Base-by-base conservation (phyloP, 2,888 invertebrate genomes). In the Leucoptera coffeella region DNA sequence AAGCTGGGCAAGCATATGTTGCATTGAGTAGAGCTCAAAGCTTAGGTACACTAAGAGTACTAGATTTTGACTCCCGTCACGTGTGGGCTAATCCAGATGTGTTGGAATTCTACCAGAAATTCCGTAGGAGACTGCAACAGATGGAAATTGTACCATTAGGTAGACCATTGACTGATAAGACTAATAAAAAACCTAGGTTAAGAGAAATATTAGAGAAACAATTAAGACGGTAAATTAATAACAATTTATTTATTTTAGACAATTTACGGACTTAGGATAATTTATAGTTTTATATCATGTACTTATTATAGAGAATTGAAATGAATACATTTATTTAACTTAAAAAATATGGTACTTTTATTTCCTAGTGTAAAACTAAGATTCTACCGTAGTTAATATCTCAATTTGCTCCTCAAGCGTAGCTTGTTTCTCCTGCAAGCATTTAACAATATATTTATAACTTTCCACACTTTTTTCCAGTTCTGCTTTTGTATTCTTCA, bases 1-100 rank as follows among this genome's bases (percentile, higher is more conserved):
- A 95, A 64, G 85, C 90, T 17, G 96, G 96, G 0, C 95, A 96
- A 60, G 91, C 95, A 0, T 96, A 96, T 59, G 95, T 96, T 0
- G 96, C 95, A 1, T 57, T 96, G 6, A 94, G 94, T 9, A 75
- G 96, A 35, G 94, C 95, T 7, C 85, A 90, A 45, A 91, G 86
- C 45, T 69, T 96, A 26, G 75, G 87, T 28, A 82, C 86, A 3
- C 65, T 95, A n/a, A 61, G 91, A 33, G 85, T 95, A 17, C 52
- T 93, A 28, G 91, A 93, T 55, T 94, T 95, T 61, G 82, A 85
- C 47, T 71, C 80, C 1, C 75, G 80, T 15, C 89, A 92, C 59
- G 90, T 95, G 2, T 88, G 90, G 80, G 92, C 93, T 6, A 84
- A 93, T 61, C 77, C 84, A 0, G 79, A 77, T 42, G 94, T 93